Evolutionary conservation across 2,113 vertebrate genomes (phyloP), one percentile per base, ranked within the genome.

Genomic region (Dromaius novaehollandiae): DNA sequence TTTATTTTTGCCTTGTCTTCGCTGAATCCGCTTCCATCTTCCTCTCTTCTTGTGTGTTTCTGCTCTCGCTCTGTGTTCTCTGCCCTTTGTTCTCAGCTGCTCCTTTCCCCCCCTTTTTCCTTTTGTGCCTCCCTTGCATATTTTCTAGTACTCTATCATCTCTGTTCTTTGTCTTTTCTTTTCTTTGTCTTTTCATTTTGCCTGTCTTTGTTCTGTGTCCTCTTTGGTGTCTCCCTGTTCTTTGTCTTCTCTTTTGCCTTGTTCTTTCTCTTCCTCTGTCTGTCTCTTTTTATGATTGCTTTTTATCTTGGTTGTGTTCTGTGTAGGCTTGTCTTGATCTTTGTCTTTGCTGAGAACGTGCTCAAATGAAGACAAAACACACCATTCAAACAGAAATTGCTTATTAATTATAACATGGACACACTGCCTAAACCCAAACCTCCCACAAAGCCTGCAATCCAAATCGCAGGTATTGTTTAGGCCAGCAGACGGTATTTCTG

Each of bases 191-290:
- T 97, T 97, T 96, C 89, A 95, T 96, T 97, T 95, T 94, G 91
- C 95, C 91, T 86, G 66, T 97, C 96, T 97, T 97, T 97, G 96
- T 97, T 97, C 91, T 95, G 79, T 78, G 79, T 95, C 95, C 82
- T 97, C 87, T 97, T 97, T 97, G 89, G 96, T 97, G 94, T 95
- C 75, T 97, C 96, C 89, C 82, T 95, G 95, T 93, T 97, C 96
- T 96, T 97, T 97, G 96, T 95, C 97, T 97, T 97, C 96, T 95
- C 84, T 96, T 96, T 97, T 97, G 88, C 89, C 97, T 95, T 96
- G 96, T 95, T 95, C 91, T 95, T 95, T 65, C 96, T 86, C 89
- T 97, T 95, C 82, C 94, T 96, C 95, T 96, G 85, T 71, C 96
- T 97, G 96, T 96, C 87, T 94, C 96, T 92, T 96, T 97, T 97